These are phyloP conservation scores for Limnephilus marmoratus DNA, from an alignment of 2,888 invertebrate species.

Conservation along the genomic window DNA sequence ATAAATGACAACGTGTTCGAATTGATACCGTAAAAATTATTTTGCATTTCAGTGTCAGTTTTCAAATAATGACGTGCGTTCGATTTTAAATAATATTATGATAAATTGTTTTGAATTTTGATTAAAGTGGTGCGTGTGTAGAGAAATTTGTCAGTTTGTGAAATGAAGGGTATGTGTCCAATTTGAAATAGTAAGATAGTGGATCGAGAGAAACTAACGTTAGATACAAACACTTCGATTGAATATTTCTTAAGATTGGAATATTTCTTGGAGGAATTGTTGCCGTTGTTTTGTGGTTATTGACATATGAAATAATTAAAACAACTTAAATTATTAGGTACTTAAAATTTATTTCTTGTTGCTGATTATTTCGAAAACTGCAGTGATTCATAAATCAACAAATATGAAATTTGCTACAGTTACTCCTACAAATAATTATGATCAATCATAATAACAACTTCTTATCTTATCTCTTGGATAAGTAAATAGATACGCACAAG, in stretches of 20 bases:
- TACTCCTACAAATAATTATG: not conserved
- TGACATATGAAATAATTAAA: not conserved
- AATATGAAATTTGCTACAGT: not conserved
- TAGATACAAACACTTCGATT: too few species aligned
- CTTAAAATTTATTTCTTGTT: not conserved
- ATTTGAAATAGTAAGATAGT: not conserved
- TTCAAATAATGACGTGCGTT: not conserved
- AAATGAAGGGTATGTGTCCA: not conserved
- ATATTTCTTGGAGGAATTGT: not conserved
- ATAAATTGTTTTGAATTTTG: not conserved
- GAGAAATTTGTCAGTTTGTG: not conserved
- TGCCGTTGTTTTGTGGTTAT: not conserved
- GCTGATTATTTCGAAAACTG: not conserved
- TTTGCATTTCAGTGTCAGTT: not conserved
- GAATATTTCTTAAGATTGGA: not conserved
- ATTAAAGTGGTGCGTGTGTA: not conserved
- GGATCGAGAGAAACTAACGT: not conserved
- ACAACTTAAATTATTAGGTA: too few species aligned
- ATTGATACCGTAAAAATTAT: not conserved
- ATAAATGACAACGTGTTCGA: not conserved
- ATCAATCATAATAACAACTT: not conserved
- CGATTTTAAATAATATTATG: not conserved
- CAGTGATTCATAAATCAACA: not conserved
- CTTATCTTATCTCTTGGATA: not conserved
- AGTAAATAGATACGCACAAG: not conserved